These are phyloP conservation scores for Leptinotarsa texana DNA, from an alignment of 1,140 invertebrate genomes.

Conservation along the genomic window DNA sequence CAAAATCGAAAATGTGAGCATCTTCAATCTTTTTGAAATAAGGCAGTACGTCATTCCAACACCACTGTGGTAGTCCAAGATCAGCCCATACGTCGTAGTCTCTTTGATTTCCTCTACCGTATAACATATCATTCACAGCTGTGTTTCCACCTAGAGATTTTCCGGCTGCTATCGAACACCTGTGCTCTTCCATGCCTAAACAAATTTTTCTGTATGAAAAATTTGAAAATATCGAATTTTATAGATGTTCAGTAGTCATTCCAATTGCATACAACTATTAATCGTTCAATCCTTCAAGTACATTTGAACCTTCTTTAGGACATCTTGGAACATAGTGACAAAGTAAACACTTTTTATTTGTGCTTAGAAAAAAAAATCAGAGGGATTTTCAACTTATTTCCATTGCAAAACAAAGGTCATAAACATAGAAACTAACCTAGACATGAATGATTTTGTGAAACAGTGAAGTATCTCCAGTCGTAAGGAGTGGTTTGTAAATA, in stretches of 20 bases:
- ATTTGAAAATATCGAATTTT: no score
- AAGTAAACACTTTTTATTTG: no score
- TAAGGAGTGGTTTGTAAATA: conserved; percentile 69
- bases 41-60: conserved; percentile 75
- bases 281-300: no score
- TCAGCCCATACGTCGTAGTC: conserved; percentile 70
- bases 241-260: no score
- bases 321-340: no score
- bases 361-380: no score
- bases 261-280: no score
- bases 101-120: conserved; percentile 75
- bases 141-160: conserved; percentile 75
- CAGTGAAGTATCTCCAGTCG: conserved; percentile 80
- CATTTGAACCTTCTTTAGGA: no score
- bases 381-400: no score
- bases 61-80: conserved; percentile 78
- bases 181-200: conserved; percentile 56
- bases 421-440: conserved; percentile 53
- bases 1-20: conserved; percentile 64
- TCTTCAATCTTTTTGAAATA: conserved; percentile 83
- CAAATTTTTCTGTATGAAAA: background rate
- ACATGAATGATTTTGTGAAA: conserved; percentile 70
- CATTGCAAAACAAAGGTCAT: no score
- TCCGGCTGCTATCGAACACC: conserved; percentile 65
- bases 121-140: conserved; percentile 86